Evolutionary conservation across 2,888 invertebrate genomes (phyloP), one percentile per base, ranked within the genome.

Genomic region (Calameuta filiformis): DNA sequence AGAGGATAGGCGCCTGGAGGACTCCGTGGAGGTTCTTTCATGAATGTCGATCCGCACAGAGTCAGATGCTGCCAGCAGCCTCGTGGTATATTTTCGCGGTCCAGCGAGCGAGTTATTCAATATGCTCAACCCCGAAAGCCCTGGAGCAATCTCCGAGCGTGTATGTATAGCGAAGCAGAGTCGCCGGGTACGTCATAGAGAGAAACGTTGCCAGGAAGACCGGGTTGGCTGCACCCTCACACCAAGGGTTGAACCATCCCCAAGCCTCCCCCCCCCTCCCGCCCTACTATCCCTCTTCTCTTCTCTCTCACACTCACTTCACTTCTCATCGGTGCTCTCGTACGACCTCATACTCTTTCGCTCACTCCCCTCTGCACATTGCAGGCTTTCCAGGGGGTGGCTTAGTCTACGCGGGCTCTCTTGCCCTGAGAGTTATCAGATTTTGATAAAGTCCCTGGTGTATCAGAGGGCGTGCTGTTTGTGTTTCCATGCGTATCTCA

Each of bases 91-190:
- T 91, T 91, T 91, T 91, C 91, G 91, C 91, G 91, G 91, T 91
- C 91, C 91, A 90, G 90, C 91, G 91, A 91, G 89, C 91, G 90
- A 90, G 91, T 91, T 91, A 91, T 91, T 91, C 91, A 91, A 91
- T 91, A 91, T 91, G 90, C 90, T 89, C 90, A 89, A 88, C 87
- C 90, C 90, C 89, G 87, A 89, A 88, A 89, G 89, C 90, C 90
- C 90, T 85, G 88, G 88, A 89, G 91, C 90, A 88, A 90, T 90
- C 89, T 90, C 87, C 85, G 84, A 12, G 74, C 74, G 74, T 34
- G 74, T 35, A 74, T 35, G 35, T 30, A 34, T 34, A 34, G 37
- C 35, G 74, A 74, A 34, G 35, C 35, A 56, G 56, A 56, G 56
- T 56, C 56, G 23, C 56, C 56, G 56, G 74, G 35, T 30, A 34